Conservation (phyloP, 2,797 vertebrate species). For the Gobio occitaniae region DNA sequence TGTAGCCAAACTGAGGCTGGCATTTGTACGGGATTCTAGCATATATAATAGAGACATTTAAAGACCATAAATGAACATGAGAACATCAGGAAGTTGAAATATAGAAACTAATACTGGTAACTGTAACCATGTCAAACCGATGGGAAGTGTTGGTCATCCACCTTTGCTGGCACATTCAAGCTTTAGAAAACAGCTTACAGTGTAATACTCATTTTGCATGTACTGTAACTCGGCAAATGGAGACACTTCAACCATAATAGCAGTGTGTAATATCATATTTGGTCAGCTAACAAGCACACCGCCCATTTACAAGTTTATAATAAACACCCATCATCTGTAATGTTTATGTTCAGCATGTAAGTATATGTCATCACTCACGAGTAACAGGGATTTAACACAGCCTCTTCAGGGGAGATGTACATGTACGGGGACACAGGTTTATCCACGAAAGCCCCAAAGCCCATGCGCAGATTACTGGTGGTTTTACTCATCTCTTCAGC, state of each 20-base stretch:
- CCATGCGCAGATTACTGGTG: conserved; percentile 95
- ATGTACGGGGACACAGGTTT: conserved; percentile 95
- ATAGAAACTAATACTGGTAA: neutral
- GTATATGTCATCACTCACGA: conserved; percentile 78
- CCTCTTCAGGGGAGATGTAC: conserved; percentile 89
- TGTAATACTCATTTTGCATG: conserved; percentile 26
- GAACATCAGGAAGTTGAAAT: neutral
- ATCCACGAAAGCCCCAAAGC: conserved; percentile 97
- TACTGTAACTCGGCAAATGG: conserved; percentile 9
- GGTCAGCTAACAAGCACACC: conserved; percentile 21
- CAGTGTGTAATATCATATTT: conserved; percentile 29
- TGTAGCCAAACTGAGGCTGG: conserved; percentile 94
- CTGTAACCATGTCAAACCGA: neutral
- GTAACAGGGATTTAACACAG: conserved; percentile 89
- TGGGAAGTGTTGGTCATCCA: conserved; percentile 10
- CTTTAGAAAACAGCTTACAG: conserved; percentile 31
- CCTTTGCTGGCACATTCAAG: conserved; percentile 35
- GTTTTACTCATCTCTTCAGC: conserved; percentile 90
- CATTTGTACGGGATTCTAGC: conserved; percentile 82
- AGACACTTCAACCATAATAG: conserved; percentile 33
- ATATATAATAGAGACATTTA: neutral
- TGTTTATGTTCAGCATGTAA: conserved; percentile 27
- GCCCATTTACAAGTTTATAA: conserved; percentile 1
- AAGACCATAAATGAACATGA: neutral
- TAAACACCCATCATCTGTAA: conserved; percentile 26